Evolutionary conservation across 2,797 vertebrate genomes (phyloP).

Genomic region (Paramormyrops hopkinsi): DNA sequence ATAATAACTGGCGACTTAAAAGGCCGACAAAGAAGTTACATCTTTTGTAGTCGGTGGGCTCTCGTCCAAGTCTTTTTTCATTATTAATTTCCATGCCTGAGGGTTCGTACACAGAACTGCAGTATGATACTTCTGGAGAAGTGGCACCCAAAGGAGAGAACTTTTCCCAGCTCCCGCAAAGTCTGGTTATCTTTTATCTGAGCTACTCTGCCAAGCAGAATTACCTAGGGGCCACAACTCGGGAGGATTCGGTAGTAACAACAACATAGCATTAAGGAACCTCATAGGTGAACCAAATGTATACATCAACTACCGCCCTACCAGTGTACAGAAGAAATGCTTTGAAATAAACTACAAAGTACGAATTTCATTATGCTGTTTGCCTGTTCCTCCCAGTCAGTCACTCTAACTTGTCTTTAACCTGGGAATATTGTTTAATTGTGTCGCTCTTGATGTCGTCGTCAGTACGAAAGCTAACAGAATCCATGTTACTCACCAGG

Average conservation of each 20-base stretch:
- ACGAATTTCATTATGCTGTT: neutral
- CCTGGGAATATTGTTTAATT: neutral
- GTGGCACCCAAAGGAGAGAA: neutral
- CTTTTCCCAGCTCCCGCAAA: neutral
- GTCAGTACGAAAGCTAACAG: neutral
- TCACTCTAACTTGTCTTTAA: neutral
- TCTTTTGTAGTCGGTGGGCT: neutral
- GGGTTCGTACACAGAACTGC: neutral
- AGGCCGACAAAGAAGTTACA: neutral
- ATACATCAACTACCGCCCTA: neutral
- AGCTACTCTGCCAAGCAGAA: neutral
- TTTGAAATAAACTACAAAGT: constrained; percentile 20
- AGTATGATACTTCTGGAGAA: neutral
- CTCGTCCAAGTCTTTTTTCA: neutral
- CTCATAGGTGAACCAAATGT: neutral
- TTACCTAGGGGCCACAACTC: neutral
- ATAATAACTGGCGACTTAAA: neutral
- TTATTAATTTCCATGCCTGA: neutral
- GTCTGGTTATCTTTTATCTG: neutral
- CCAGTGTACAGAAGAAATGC: neutral
- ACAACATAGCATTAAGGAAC: neutral
- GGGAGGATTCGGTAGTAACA: neutral
- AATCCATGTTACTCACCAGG: neutral
- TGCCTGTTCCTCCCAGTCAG: neutral
- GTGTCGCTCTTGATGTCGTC: neutral